Evolutionary conservation across 2,113 vertebrate genomes (phyloP), one percentile per base, ranked within the genome.

Genomic region (Engraulis encrasicolus): DNA sequence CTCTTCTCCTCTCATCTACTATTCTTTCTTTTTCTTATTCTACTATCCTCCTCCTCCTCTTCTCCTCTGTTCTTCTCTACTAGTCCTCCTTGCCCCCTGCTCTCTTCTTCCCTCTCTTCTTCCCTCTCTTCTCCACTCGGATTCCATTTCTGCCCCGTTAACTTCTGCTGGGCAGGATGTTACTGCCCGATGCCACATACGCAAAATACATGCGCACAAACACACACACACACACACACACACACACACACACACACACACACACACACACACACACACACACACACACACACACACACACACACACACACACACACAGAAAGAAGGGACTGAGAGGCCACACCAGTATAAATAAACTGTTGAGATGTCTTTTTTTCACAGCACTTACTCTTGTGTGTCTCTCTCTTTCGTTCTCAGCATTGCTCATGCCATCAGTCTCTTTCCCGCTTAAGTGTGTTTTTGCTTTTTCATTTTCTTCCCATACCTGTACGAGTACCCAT

Each of bases 141-240:
- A 95, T 96, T 95, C 93, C 93, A 89, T 94, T 96, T 96, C 95
- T 94, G 96, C 94, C 89, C 92, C 92, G 95, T 95, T 96, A 95
- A 92, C 91, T 91, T 88, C 91, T 89, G 94, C 93, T 96, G 93
- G 94, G 94, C 92, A 27, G 92, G 91, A 45, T 45, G 91, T 92
- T 93, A 91, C 92, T 48, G 92, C 90, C 87, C 86, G 58, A 58
- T 89, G 88, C 95, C 94, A 96, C 94, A 95, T 95, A 96, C 93
- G 38, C 50, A 84, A 52, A 20, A 27, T 23, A 66, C 58, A 12
- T 23, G 23, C 6, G 12, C 19, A 61, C n/a, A 61, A 6, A 23
- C 54, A 66, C 58, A 27, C 7, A 66, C n/a, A 66, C n/a, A 61
- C 20, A 61, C 3, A 15, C 50, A 52, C 50, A 15, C 50, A 52